phyloP scores from a whole-genome alignment of 1,140 invertebrate genomes.

The Neelides sp. region DNA sequence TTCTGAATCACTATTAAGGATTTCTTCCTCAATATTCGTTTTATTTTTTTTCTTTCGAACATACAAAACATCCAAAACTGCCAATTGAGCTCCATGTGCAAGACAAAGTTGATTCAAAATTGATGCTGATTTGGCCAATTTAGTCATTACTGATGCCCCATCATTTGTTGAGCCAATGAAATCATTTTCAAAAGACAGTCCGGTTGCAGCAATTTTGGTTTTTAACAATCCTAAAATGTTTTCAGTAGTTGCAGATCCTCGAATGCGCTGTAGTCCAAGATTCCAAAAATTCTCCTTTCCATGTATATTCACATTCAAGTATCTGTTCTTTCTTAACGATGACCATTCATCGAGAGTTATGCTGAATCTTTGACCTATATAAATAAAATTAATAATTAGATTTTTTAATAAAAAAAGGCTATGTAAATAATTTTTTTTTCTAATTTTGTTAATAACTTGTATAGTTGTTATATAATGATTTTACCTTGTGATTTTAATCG shows the following conservation, averaged over 20 bases:
- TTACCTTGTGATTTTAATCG: not conserved
- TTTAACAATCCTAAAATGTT: slow-evolving; percentile 1
- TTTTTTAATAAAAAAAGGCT: too few relatives aligned
- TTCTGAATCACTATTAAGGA: not conserved
- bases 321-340: slow-evolving; percentile 9
- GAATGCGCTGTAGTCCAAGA: slow-evolving; percentile 8
- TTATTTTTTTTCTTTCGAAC: too few relatives aligned
- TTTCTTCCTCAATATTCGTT: not conserved
- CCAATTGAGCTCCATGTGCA: slow-evolving; percentile 15
- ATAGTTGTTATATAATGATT: not conserved
- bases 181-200: not conserved
- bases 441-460: not conserved
- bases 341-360: slow-evolving; percentile 18
- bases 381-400: too few relatives aligned
- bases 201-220: not conserved
- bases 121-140: slow-evolving; percentile 4
- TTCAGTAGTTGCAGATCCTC: slow-evolving; percentile 6
- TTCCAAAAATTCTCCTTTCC: slow-evolving; percentile 5
- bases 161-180: slow-evolving; percentile 12
- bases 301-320: slow-evolving; percentile 12
- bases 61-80: slow-evolving; percentile 14
- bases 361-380: too few relatives aligned
- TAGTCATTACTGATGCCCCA: slow-evolving; percentile 15
- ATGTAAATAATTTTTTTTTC: too few relatives aligned
- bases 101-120: slow-evolving; percentile 13